These are phyloP conservation scores for Nothocercus nigrocapillus DNA, from an alignment of 2,113 vertebrate genomes.

Conservation along the genomic window DNA sequence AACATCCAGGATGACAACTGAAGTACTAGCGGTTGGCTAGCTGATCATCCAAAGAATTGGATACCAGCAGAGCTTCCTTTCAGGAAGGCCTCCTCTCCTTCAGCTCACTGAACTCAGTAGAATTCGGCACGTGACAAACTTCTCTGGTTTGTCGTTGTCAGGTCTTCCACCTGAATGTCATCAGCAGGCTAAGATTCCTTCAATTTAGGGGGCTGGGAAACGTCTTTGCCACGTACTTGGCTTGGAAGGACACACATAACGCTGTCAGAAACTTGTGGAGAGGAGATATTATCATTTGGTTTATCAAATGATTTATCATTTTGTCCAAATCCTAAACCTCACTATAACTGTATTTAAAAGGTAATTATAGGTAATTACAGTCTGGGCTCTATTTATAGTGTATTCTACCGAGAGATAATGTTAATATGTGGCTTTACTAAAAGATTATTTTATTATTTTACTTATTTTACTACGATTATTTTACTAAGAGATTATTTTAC, in stretches of 20 bases:
- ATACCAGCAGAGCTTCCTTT: neutral
- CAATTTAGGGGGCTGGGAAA: too few relatives aligned
- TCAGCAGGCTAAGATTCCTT: neutral
- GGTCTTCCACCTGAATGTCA: neutral
- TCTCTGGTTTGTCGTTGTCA: too few relatives aligned
- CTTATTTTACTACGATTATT: too few relatives aligned
- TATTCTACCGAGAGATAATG: neutral
- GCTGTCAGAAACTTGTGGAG: fast-evolving
- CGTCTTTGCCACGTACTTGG: neutral
- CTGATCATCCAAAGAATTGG: neutral
- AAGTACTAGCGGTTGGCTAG: neutral
- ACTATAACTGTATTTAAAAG: too few relatives aligned
- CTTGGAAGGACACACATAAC: neutral
- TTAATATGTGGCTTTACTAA: neutral
- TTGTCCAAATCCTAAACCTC: neutral
- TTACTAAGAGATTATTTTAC: neutral
- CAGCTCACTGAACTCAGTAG: neutral
- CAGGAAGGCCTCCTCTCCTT: neutral
- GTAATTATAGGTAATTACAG: neutral
- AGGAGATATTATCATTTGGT: neutral
- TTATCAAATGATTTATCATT: too few relatives aligned
- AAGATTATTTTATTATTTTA: too few relatives aligned
- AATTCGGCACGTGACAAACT: neutral
- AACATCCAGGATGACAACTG: neutral
- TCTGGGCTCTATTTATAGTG: fast-evolving